These are phyloP conservation scores for Nesogale talazaci DNA, from an alignment of 2,113 vertebrate genomes.

Conservation along the genomic window DNA sequence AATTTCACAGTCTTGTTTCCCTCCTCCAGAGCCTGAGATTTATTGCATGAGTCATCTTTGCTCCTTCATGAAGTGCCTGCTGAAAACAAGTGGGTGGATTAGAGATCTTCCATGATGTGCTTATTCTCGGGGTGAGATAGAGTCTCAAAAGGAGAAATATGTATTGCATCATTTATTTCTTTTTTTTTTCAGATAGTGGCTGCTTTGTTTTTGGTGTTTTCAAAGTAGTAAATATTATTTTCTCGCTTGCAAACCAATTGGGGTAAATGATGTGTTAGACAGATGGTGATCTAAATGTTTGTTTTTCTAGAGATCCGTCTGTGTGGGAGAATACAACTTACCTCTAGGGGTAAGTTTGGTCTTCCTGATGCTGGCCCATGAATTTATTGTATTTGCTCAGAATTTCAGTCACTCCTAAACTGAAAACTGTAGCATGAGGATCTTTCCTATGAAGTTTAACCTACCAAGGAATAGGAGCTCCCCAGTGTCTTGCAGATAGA, in stretches of 20 bases:
- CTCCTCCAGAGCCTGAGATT: constrained; percentile 61
- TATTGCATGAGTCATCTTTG: constrained; percentile 22
- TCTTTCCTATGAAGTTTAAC: background rate
- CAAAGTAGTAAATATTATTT: background rate
- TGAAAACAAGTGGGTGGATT: background rate
- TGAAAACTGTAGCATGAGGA: background rate
- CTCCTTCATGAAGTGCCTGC: background rate
- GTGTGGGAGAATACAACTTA: background rate
- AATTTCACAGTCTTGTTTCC: constrained; percentile 28
- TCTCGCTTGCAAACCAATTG: constrained; percentile 12
- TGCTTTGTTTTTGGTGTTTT: background rate
- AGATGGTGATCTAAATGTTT: background rate
- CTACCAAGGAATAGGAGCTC: background rate
- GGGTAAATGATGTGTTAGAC: background rate
- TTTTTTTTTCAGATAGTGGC: background rate
- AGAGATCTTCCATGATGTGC: background rate
- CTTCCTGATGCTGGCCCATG: background rate
- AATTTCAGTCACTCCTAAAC: background rate
- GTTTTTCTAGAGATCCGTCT: background rate
- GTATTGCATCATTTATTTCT: background rate
- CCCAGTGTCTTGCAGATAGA: background rate
- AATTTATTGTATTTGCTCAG: background rate
- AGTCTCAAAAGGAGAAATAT: background rate
- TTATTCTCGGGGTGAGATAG: background rate
- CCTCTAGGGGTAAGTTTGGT: background rate